phyloP scores from a whole-genome alignment of 2,888 invertebrate genomes.

The Apamea crenata region DNA sequence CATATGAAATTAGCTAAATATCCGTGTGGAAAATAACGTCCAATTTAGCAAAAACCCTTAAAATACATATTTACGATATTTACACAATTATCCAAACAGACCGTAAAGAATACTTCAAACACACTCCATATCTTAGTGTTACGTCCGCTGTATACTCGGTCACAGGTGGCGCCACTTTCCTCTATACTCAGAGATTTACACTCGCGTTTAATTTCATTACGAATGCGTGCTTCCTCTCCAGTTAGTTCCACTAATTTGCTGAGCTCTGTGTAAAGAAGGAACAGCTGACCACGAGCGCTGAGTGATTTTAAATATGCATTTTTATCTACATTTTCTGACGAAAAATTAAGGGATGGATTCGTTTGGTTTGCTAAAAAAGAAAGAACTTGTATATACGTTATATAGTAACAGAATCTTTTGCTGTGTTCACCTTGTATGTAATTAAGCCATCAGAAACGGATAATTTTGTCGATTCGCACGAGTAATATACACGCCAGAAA shows the following conservation, averaged over 20 bases:
- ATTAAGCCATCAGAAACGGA: background rate
- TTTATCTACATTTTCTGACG: slow-evolving; percentile 39
- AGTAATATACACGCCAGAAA: no score
- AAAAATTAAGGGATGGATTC: slow-evolving; percentile 3
- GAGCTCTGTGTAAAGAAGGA: slow-evolving; percentile 45
- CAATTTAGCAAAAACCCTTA: background rate
- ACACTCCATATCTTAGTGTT: slow-evolving; percentile 20
- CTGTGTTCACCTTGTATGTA: background rate
- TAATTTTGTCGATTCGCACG: no score
- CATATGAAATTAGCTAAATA: background rate
- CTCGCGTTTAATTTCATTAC: slow-evolving; percentile 58
- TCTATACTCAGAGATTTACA: slow-evolving; percentile 49
- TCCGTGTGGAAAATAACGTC: background rate
- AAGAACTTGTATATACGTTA: background rate
- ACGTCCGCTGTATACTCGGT: slow-evolving; percentile 32
- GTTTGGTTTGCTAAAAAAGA: slow-evolving; percentile 10
- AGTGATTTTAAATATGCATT: slow-evolving; percentile 57
- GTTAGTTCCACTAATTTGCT: slow-evolving; percentile 54
- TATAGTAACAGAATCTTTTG: background rate
- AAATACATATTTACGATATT: background rate
- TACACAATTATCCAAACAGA: slow-evolving; percentile 1
- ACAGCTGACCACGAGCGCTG: slow-evolving; percentile 41
- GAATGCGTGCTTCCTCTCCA: slow-evolving; percentile 57
- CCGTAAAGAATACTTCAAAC: slow-evolving; percentile 38
- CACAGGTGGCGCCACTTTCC: slow-evolving; percentile 58